phyloP scores from a whole-genome alignment of 2,888 invertebrate genomes.

The Macrosiphum euphorbiae region DNA sequence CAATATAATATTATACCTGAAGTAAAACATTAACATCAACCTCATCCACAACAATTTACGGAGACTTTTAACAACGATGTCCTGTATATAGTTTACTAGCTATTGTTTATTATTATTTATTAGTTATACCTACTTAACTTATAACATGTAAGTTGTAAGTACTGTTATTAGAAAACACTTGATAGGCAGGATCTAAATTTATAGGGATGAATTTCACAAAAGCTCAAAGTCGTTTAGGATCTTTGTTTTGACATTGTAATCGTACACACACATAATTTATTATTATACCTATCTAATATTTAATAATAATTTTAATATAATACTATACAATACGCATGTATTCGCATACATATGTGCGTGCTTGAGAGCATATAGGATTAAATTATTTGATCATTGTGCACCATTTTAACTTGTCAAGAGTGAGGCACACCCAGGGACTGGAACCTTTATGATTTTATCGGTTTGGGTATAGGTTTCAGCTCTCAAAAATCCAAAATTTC shows the following conservation, averaged over 20 bases:
- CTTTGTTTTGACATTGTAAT: background rate
- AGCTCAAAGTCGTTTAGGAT: background rate
- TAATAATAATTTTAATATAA: background rate
- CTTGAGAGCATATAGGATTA: background rate
- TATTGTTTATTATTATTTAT: background rate
- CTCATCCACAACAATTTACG: background rate
- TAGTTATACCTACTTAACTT: background rate
- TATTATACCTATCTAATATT: background rate
- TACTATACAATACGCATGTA: background rate
- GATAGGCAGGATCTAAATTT: background rate
- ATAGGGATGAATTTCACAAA: background rate
- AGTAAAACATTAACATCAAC: background rate
- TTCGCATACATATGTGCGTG: background rate
- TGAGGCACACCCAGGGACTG: background rate
- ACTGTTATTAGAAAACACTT: background rate
- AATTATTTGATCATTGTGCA: background rate
- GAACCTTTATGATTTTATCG: too few species aligned
- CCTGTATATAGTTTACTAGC: background rate
- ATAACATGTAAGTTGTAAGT: background rate
- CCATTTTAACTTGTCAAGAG: background rate
- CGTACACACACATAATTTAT: too few species aligned
- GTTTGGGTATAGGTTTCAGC: too few species aligned
- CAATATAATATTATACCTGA: background rate
- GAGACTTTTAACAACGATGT: background rate
- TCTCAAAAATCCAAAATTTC: too few species aligned